A percentile compares a stretch with the other conserved stretches of the same genome.
Conservation (phyloP, 2,888 invertebrate species). For the Cheilosia soror region DNA sequence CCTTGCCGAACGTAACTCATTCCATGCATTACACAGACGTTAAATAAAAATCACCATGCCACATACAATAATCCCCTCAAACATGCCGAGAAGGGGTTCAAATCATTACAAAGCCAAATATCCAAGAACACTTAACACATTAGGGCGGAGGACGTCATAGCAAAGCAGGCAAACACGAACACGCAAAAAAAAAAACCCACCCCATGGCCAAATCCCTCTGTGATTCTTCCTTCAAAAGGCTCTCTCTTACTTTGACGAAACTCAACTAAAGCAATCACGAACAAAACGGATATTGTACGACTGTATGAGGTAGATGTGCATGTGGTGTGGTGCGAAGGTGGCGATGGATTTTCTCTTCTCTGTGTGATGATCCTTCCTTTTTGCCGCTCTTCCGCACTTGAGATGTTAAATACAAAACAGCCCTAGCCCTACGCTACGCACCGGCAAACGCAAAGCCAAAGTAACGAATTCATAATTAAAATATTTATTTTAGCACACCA, state of each 20-base stretch:
- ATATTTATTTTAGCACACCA: slow-evolving; percentile 54
- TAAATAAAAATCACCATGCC: slow-evolving; percentile 57
- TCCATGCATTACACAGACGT: slow-evolving; percentile 27
- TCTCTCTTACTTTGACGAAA: slow-evolving; percentile 6
- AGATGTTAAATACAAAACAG: slow-evolving; percentile 31
- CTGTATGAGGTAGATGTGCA: background rate
- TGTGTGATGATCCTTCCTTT: slow-evolving; percentile 22
- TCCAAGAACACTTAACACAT: slow-evolving; percentile 48
- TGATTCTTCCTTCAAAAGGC: slow-evolving; percentile 14
- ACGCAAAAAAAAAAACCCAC: background rate
- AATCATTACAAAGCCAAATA: slow-evolving; percentile 56
- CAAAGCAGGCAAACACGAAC: background rate
- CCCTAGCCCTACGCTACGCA: slow-evolving; percentile 21
- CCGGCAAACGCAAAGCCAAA: slow-evolving; percentile 17
- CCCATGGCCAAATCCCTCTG: slow-evolving; percentile 19
- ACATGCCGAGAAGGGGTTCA: slow-evolving; percentile 41
- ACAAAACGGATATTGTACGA: background rate
- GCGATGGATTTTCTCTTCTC: slow-evolving; percentile 1
- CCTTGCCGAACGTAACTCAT: background rate
- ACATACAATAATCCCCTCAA: slow-evolving; percentile 49
- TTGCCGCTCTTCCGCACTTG: slow-evolving; percentile 23
- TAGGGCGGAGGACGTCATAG: slow-evolving; percentile 9
- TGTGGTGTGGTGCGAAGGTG: background rate
- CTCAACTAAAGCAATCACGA: background rate
- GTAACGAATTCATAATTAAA: slow-evolving; percentile 64